A percentile compares a stretch with the other conserved stretches of the same genome.
Conservation (phyloP, 2,888 invertebrate genomes). For the Deroplatys truncata region DNA sequence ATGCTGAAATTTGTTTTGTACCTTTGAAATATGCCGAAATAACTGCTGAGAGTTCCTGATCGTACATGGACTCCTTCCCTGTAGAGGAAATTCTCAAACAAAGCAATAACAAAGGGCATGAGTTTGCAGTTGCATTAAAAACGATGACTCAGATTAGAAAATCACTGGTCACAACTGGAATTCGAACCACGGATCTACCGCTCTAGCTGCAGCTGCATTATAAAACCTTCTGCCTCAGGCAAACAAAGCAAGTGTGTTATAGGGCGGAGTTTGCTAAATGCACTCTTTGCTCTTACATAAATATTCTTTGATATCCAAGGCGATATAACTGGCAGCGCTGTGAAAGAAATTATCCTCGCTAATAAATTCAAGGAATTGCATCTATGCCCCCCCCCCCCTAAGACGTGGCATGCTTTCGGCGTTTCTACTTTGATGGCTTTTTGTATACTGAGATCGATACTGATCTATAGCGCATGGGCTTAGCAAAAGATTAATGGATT, state of each 20-base stretch:
- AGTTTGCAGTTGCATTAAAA: background rate
- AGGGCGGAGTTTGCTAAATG: background rate
- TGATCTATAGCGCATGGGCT: background rate
- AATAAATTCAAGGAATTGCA: background rate
- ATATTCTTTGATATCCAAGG: background rate
- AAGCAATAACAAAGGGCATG: background rate
- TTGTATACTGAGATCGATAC: background rate
- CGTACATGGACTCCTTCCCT: too few relatives aligned
- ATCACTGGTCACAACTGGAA: too few relatives aligned
- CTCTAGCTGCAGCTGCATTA: too few relatives aligned
- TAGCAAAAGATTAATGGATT: background rate
- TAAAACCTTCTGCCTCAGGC: background rate
- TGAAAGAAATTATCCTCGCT: background rate
- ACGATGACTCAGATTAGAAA: too few relatives aligned
- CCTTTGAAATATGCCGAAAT: too few relatives aligned
- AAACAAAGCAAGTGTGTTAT: background rate
- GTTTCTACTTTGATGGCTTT: background rate
- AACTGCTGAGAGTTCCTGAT: too few relatives aligned
- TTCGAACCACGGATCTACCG: too few relatives aligned
- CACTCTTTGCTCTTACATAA: background rate
- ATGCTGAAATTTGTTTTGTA: too few relatives aligned
- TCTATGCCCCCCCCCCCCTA: too few relatives aligned
- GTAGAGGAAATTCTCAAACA: background rate
- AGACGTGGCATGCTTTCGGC: background rate
- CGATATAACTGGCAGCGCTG: background rate